Evolutionary conservation across 2,888 invertebrate genomes (phyloP), one percentile per base, ranked within the genome.

Genomic region (Philopedon plagiatum): DNA sequence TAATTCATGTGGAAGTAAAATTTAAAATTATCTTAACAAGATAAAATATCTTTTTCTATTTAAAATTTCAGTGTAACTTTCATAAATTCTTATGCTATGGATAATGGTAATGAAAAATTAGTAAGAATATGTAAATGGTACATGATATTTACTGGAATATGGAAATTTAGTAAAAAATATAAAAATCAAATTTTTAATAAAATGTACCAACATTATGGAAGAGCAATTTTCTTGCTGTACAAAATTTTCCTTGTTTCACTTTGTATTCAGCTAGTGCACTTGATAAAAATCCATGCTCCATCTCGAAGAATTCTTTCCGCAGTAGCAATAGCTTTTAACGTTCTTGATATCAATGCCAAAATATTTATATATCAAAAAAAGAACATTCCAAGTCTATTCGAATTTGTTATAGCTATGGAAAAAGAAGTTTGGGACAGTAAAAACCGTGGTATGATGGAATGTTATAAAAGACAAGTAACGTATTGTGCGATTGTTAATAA

Each of bases 341-440:
- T 44, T 8, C 1, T 21, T 1, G 44, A 44, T 21, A 44, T 44
- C 0, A 18, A 18, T 2, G 21, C 21, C 1, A 44, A 44, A 44
- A 19, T 19, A 19, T 21, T 34, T 18, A 34, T 57, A 29, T 57
- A 57, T 34, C 34, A 32, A 19, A 57, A 37, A 34, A 57, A 34
- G n/a, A 18, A 32, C 8, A 26, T 57, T 9, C 34, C 57, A 11
- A 1, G 2, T 18, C 19, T 57, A 15, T 57, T 57, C n/a, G 1
- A 2, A 11, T 19, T 11, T 29, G 19, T 57, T 13, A 5, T 2
- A 5, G 19, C 11, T 9, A 19, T 57, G 19, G 57, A 57, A 57
- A 18, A 15, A 5, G n/a, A 34, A 19, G 18, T 57, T 1, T 19
- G 19, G 19, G 7, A 13, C 1, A n/a, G 11, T 32, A 34, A 15